Evolutionary conservation across 2,797 vertebrate genomes (phyloP).

Genomic region (Calcarius lapponicus): DNA sequence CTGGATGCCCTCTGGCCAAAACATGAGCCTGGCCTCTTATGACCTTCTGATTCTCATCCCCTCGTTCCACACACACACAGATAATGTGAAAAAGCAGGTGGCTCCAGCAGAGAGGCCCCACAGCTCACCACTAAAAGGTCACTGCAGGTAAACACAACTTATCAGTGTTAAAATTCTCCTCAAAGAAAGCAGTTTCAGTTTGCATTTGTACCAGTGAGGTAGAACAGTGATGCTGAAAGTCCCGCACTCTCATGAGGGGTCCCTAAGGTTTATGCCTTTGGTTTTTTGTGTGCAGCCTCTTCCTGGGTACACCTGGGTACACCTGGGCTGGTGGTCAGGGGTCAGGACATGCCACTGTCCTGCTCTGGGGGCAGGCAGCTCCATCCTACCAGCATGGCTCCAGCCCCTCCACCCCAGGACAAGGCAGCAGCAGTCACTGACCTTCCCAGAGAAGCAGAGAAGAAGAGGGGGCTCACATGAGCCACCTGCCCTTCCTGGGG

Average conservation of each 20-base stretch:
- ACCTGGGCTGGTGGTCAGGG: not conserved
- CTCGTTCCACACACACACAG: rapidly evolving
- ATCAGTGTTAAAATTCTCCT: not conserved
- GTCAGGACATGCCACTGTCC: not conserved
- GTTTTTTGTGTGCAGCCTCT: not conserved
- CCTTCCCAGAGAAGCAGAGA: not conserved
- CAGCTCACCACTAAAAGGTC: not conserved
- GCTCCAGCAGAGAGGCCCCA: not conserved
- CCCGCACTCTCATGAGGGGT: rapidly evolving
- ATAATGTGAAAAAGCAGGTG: not conserved
- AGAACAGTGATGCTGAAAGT: not conserved
- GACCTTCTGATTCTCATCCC: not conserved
- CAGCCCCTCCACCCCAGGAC: not conserved
- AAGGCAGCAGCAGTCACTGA: not conserved
- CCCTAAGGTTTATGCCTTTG: not conserved
- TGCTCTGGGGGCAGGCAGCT: not conserved
- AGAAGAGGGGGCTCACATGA: not conserved
- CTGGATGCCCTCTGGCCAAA: slow-evolving; percentile 11
- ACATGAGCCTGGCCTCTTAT: not conserved
- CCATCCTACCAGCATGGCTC: not conserved
- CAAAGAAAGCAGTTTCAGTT: not conserved
- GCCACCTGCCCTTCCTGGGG: not conserved
- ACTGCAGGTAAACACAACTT: not conserved
- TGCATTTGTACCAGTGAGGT: not conserved
- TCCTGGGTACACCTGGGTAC: not conserved